Conservation (phyloP, 2,797 vertebrate genomes). For the Galagoides demidoff region DNA sequence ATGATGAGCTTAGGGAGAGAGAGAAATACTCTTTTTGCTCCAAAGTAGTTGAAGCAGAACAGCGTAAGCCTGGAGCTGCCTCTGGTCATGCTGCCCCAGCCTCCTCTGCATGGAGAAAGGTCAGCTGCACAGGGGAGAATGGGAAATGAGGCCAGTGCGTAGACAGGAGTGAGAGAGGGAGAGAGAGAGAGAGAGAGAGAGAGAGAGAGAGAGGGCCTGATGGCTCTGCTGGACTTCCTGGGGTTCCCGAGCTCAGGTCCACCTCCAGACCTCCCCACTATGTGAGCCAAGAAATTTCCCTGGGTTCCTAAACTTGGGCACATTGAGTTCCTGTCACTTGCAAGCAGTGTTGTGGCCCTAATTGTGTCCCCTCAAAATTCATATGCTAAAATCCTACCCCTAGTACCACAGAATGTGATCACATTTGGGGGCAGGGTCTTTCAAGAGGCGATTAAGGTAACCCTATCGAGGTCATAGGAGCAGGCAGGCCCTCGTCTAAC, state of each 20-base stretch:
- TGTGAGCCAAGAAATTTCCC: background rate
- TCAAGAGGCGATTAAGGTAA: background rate
- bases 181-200: background rate
- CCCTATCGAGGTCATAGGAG: background rate
- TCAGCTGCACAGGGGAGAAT: background rate
- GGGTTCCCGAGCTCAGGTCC: background rate
- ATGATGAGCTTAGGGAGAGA: background rate
- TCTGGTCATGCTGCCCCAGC: fast-evolving
- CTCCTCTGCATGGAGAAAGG: background rate
- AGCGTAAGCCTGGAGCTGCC: background rate
- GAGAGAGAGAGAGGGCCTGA: background rate
- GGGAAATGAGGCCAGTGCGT: background rate
- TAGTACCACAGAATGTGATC: too few species aligned
- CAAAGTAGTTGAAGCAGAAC: too few species aligned
- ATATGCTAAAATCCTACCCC: background rate
- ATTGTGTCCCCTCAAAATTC: background rate
- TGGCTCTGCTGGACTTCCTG: background rate
- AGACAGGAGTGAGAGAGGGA: background rate
- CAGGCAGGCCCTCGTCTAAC: background rate
- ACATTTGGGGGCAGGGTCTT: background rate
- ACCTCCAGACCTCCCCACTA: background rate
- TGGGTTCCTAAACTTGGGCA: background rate
- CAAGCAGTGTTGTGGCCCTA: background rate
- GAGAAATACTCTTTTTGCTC: background rate
- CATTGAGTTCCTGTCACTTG: background rate